These are phyloP conservation scores for Myocastor coypus DNA, from an alignment of 2,113 vertebrate species.

Conservation along the genomic window DNA sequence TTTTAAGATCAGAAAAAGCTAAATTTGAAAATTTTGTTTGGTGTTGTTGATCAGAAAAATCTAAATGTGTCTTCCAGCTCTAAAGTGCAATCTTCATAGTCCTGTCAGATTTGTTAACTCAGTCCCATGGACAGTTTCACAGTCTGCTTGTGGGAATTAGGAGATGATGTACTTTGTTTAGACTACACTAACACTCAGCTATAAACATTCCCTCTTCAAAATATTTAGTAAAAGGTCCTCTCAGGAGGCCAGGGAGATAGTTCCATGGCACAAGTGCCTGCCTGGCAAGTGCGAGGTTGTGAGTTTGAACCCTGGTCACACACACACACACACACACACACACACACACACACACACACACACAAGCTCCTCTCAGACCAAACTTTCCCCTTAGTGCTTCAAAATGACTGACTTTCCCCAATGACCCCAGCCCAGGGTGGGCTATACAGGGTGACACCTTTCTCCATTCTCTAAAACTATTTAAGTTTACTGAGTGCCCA, in stretches of 20 bases:
- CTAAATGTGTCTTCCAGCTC: neutral
- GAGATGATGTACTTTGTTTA: neutral
- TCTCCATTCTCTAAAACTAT: slow-evolving; percentile 30
- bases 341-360: no score
- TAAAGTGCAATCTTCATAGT: neutral
- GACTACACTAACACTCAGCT: neutral
- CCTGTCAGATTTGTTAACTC: slow-evolving; percentile 31
- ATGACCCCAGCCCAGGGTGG: neutral
- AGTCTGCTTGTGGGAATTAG: slow-evolving; percentile 2
- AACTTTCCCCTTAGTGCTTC: neutral
- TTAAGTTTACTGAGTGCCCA: neutral
- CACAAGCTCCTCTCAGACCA: slow-evolving; percentile 42
- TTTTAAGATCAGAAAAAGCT: slow-evolving; percentile 64
- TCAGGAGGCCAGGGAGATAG: neutral
- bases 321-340: no score
- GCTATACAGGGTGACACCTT: neutral
- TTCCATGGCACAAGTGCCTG: no score
- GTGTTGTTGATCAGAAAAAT: neutral
- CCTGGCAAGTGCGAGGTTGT: no score
- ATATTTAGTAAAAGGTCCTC: neutral
- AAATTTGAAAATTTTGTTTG: neutral
- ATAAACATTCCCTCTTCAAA: neutral
- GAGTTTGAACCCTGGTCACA: no score
- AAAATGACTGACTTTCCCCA: neutral
- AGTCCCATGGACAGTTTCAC: neutral